Base-by-base conservation (phyloP, 2,797 vertebrate genomes). In the Coregonus ussuriensis region DNA sequence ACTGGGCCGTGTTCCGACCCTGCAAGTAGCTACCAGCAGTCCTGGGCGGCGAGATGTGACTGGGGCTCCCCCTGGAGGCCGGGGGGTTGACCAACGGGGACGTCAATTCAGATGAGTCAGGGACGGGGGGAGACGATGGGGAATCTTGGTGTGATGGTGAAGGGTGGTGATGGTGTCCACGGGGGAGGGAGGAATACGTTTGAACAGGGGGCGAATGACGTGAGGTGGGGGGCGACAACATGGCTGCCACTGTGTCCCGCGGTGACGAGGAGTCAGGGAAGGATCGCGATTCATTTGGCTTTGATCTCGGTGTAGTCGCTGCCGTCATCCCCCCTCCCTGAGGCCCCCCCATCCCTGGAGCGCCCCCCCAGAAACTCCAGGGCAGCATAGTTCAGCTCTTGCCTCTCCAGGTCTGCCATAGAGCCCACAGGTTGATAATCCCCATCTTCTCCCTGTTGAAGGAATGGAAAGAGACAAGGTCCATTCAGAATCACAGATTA, bases 271-370 rank as follows among this genome's bases (percentile, higher is more conserved):
- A 86, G 91, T 95, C 93, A 95, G 93, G 94, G 94, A 94, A 95
- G 94, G 91, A 95, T 93, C 25, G 92, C 92, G 90, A 89, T 93
- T 95, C 94, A 95, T 95, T 95, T 95, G 88, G 94, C 88, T 91
- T 95, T 94, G 88, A 95, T 95, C 91, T 95, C 94, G 72, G 90
- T 90, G 86, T 95, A 95, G 90, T 93, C 94, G 89, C 91, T 91
- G 90, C 90, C 90, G 33, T 95, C 94, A 89, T 95, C 94, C 86
- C 91, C 92, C 89, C 25, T 25, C 25, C 25, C 25, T 25, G 25
- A 25, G 25, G 25, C 25, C 25, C 25, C 25, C 25, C 25, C 25
- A 25, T 25, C 25, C 1, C 25, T 25, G 25, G 25, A 25, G 25
- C 25, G 25, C 25, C 25, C 1, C 25, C 25, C 25, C 25, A 25